Evolutionary conservation across 2,113 vertebrate species (phyloP).

Genomic region (Orycteropus afer): DNA sequence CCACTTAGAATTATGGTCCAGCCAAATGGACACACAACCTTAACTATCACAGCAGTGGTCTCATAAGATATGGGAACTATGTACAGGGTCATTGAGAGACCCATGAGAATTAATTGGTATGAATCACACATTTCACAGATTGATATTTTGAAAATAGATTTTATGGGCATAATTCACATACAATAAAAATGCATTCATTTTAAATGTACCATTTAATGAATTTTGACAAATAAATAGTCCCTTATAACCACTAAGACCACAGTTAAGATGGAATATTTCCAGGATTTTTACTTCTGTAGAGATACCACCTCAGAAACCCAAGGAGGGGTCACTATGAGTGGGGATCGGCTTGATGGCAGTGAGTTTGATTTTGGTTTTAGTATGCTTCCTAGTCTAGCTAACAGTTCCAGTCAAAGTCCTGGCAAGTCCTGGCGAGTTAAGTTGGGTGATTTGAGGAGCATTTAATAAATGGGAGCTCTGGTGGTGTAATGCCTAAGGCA

Average conservation of each 20-base stretch:
- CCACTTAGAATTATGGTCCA: no score
- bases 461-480: background rate
- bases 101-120: background rate
- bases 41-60: background rate
- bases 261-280: background rate
- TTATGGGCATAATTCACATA: background rate
- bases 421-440: background rate
- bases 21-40: no score
- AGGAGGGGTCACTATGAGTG: no score
- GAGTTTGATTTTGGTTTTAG: no score
- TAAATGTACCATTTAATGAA: background rate
- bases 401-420: background rate
- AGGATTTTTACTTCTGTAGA: no score
- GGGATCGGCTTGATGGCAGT: no score
- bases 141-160: background rate
- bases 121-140: background rate
- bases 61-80: background rate
- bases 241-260: no score
- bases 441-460: conserved; percentile 4
- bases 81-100: background rate
- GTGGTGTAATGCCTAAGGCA: no score
- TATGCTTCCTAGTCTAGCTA: background rate
- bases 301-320: no score
- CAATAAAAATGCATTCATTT: background rate
- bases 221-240: background rate